Conservation (phyloP, 2,888 invertebrate genomes). For the Chalcosyrphus nemorum region DNA sequence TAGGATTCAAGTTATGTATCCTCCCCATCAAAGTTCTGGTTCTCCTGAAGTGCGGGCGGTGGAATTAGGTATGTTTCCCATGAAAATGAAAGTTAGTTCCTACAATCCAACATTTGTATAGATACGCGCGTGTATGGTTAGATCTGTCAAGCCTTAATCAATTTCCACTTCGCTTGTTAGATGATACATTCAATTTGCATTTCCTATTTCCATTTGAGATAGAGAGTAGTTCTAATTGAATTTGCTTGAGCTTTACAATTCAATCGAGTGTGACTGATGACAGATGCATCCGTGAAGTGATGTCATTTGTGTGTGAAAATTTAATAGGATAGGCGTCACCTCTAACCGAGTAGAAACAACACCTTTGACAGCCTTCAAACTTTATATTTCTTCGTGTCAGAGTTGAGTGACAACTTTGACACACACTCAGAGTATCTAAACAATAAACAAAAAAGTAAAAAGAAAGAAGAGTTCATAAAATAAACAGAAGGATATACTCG, state of each 20-base stretch:
- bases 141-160: neutral
- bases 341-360: too few relatives aligned
- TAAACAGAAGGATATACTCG: neutral
- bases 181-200: neutral
- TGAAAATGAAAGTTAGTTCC: neutral
- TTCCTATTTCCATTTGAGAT: neutral
- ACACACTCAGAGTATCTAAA: too few relatives aligned
- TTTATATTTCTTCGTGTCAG: too few relatives aligned
- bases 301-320: too few relatives aligned
- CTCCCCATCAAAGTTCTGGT: neutral
- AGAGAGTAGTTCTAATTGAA: neutral
- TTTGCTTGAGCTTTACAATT: neutral
- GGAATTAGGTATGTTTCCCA: neutral
- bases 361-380: too few relatives aligned
- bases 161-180: neutral
- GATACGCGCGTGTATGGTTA: neutral
- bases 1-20: conserved; percentile 2
- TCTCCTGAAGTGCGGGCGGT: neutral
- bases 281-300: too few relatives aligned
- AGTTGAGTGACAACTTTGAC: too few relatives aligned
- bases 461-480: conserved; percentile 12
- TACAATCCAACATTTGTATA: neutral
- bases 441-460: neutral
- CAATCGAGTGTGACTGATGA: too few relatives aligned
- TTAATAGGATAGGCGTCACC: too few relatives aligned